Percentiles rank a stretch among this genome's conserved stretches.
Conservation (phyloP, 1,140 invertebrate genomes). For the Papilio dardanus region DNA sequence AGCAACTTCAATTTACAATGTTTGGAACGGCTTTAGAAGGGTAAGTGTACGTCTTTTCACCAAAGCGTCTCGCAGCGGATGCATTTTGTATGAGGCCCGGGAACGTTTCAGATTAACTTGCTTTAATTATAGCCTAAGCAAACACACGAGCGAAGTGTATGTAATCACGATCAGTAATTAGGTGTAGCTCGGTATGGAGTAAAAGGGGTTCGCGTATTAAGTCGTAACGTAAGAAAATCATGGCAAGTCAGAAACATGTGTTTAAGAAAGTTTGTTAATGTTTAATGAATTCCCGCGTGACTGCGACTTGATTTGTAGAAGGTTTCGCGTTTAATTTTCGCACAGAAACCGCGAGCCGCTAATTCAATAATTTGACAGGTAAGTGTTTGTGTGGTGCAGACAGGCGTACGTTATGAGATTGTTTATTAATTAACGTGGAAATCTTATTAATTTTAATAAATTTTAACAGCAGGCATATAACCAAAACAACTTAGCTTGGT, state of each 20-base stretch:
- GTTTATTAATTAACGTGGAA: constrained; percentile 33
- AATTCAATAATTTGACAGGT: constrained; percentile 74
- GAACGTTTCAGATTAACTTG: constrained; percentile 75
- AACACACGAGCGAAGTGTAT: constrained; percentile 64
- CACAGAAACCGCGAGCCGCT: constrained; percentile 60
- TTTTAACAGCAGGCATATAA: neutral
- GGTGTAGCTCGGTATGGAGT: constrained; percentile 52
- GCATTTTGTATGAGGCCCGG: constrained; percentile 74
- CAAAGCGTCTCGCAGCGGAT: constrained; percentile 50
- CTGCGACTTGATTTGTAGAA: constrained; percentile 71
- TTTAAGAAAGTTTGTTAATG: constrained; percentile 79
- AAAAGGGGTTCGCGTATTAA: constrained; percentile 44
- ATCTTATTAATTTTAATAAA: constrained; percentile 6
- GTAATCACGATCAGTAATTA: constrained; percentile 76
- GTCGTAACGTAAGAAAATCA: constrained; percentile 62
- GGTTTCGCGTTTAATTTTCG: constrained; percentile 71
- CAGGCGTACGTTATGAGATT: constrained; percentile 39
- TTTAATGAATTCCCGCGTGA: constrained; percentile 71
- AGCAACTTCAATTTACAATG: constrained; percentile 27
- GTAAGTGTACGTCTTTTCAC: constrained; percentile 40
- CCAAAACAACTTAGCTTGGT: neutral
- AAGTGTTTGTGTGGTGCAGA: constrained; percentile 46
- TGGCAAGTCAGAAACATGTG: constrained; percentile 74
- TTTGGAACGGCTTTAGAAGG: constrained; percentile 14
- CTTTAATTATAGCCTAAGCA: constrained; percentile 74